These are phyloP conservation scores for Lasaia peninsularis DNA, from an alignment of 1,140 invertebrate genomes.

Conservation along the genomic window DNA sequence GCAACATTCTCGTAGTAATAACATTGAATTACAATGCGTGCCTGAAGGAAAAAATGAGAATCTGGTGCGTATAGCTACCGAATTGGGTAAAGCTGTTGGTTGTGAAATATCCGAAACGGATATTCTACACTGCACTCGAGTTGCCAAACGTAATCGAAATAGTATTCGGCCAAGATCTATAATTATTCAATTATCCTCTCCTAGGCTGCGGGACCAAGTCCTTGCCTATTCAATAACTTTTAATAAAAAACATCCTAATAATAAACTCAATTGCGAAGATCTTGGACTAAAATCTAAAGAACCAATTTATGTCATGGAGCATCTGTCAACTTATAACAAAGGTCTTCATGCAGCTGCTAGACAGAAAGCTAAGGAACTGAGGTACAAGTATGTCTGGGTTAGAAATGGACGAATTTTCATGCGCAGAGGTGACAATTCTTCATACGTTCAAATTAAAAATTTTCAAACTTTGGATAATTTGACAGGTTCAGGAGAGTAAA, in stretches of 20 bases:
- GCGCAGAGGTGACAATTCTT: constrained; percentile 24
- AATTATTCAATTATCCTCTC: neutral
- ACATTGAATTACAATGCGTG: constrained; percentile 1
- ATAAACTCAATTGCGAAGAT: neutral
- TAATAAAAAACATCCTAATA: too few species aligned
- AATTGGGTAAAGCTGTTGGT: neutral
- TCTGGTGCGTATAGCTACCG: neutral
- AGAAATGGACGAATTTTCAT: constrained; percentile 28
- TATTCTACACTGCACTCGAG: constrained; percentile 6
- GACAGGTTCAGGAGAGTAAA: neutral
- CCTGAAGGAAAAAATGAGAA: neutral
- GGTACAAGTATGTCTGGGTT: constrained; percentile 35
- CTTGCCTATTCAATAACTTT: neutral
- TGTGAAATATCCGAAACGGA: neutral
- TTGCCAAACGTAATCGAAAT: neutral
- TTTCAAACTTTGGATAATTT: neutral
- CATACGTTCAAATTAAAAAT: neutral
- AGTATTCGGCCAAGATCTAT: neutral
- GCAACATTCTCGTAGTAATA: constrained; percentile 10
- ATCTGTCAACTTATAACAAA: constrained; percentile 30
- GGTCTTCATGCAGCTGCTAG: constrained; percentile 28
- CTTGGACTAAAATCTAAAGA: constrained; percentile 21
- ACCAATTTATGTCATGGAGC: constrained; percentile 32
- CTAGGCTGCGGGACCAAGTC: neutral
- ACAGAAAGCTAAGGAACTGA: constrained; percentile 23